phyloP scores from a whole-genome alignment of 2,113 vertebrate genomes.

The Arenaria interpres region DNA sequence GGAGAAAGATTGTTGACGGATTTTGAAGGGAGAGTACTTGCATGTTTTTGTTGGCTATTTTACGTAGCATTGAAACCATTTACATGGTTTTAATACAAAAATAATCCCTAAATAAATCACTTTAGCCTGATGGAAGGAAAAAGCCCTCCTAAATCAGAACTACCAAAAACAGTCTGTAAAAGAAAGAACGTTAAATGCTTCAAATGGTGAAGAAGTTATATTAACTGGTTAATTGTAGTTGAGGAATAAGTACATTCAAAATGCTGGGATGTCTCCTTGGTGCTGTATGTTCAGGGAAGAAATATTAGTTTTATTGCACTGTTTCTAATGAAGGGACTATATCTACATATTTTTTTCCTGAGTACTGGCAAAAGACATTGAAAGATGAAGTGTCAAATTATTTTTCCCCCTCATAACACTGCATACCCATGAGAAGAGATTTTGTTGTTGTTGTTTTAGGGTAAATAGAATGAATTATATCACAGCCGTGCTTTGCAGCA shows the following conservation, averaged over 20 bases:
- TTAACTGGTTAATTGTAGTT: slow-evolving; percentile 9
- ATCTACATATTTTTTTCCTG: neutral
- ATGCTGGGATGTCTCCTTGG: neutral
- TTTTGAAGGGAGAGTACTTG: neutral
- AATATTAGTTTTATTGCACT: neutral
- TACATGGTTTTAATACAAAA: neutral
- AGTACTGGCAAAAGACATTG: neutral
- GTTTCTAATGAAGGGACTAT: neutral
- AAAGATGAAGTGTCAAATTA: neutral
- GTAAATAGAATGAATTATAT: slow-evolving; percentile 73
- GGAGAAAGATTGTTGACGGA: neutral
- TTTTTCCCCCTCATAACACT: neutral
- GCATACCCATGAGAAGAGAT: slow-evolving; percentile 23
- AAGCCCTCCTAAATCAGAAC: neutral
- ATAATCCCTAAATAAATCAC: neutral
- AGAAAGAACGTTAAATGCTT: neutral
- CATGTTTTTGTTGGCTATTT: neutral
- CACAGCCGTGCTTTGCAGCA: slow-evolving; percentile 28
- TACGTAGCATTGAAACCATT: neutral
- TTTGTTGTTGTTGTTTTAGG: slow-evolving; percentile 54
- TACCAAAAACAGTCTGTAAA: neutral
- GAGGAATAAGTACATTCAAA: neutral
- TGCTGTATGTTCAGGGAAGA: neutral
- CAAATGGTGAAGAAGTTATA: neutral
- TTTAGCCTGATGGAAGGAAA: neutral